A percentile compares a stretch with the other conserved stretches of the same genome.
These are phyloP conservation scores for Scrobipalpa costella DNA, from an alignment of 2,888 invertebrate genomes.

Conservation along the genomic window DNA sequence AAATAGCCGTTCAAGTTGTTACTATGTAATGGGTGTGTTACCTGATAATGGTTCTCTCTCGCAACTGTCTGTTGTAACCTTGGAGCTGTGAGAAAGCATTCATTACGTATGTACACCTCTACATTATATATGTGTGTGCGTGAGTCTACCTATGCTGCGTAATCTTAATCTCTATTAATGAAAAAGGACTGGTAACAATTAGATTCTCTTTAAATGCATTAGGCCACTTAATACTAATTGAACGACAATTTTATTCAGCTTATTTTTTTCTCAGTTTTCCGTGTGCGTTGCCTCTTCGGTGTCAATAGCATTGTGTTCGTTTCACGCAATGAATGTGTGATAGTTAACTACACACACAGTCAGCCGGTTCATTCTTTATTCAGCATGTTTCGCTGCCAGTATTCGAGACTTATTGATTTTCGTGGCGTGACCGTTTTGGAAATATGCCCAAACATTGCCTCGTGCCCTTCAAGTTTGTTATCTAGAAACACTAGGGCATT, in stretches of 20 bases:
- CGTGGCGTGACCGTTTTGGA: conserved; percentile 25
- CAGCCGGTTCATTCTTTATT: conserved; percentile 22
- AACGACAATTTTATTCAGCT: conserved; percentile 19
- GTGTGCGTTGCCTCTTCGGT: neutral
- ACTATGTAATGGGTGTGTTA: conserved; percentile 48
- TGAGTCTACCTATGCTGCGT: conserved; percentile 44
- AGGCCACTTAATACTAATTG: conserved; percentile 15
- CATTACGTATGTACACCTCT: conserved; percentile 40
- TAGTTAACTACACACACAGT: conserved; percentile 9
- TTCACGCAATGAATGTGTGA: conserved; percentile 13
- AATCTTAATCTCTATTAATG: conserved; percentile 49
- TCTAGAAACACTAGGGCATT: conserved; percentile 13
- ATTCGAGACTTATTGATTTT: conserved; percentile 25
- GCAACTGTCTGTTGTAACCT: conserved; percentile 58
- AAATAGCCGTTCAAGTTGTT: conserved; percentile 13
- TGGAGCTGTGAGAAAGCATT: conserved; percentile 59
- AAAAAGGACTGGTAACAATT: conserved; percentile 47
- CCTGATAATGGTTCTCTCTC: conserved; percentile 55
- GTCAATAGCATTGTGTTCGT: conserved; percentile 1
- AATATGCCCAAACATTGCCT: conserved; percentile 21
- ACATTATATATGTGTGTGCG: conserved; percentile 37
- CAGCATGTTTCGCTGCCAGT: conserved; percentile 15
- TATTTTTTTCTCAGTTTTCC: neutral
- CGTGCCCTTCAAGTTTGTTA: conserved; percentile 21
- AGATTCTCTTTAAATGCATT: conserved; percentile 43